These are phyloP conservation scores for Apis dorsata DNA, from an alignment of 1,140 invertebrate genomes.

Conservation along the genomic window DNA sequence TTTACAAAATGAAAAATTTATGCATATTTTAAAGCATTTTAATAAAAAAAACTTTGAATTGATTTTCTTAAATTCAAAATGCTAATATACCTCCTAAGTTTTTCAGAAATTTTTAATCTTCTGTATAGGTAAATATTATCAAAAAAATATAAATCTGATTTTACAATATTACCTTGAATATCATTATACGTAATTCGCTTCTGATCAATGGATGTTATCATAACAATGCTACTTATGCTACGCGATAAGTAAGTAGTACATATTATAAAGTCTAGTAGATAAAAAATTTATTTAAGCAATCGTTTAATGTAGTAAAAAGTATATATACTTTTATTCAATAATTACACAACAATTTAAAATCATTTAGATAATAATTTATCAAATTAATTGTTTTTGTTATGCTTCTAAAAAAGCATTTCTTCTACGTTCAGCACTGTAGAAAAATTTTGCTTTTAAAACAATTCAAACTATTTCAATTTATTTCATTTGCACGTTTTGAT, in stretches of 20 bases:
- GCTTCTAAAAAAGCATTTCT: neutral
- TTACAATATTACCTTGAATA: constrained; percentile 12
- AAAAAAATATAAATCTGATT: neutral
- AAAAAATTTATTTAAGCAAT: neutral
- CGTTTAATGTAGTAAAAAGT: neutral
- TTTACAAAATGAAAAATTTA: neutral
- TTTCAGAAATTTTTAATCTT: neutral
- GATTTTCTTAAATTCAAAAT: neutral
- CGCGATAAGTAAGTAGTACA: neutral
- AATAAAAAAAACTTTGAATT: neutral
- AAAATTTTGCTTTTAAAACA: neutral
- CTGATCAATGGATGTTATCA: neutral
- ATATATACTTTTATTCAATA: neutral
- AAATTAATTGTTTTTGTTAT: neutral
- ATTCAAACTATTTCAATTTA: neutral
- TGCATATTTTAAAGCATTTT: neutral
- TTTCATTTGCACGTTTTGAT: neutral
- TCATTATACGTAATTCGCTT: neutral
- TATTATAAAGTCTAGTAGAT: neutral
- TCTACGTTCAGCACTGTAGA: neutral
- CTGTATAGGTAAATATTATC: neutral
- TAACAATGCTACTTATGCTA: constrained; percentile 2
- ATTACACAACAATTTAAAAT: neutral
- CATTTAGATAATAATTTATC: neutral
- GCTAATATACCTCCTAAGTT: neutral